Percentiles rank a stretch among this genome's conserved stretches.
Evolutionary conservation across 2,113 vertebrate genomes (phyloP).

Genomic region (Indri indri): DNA sequence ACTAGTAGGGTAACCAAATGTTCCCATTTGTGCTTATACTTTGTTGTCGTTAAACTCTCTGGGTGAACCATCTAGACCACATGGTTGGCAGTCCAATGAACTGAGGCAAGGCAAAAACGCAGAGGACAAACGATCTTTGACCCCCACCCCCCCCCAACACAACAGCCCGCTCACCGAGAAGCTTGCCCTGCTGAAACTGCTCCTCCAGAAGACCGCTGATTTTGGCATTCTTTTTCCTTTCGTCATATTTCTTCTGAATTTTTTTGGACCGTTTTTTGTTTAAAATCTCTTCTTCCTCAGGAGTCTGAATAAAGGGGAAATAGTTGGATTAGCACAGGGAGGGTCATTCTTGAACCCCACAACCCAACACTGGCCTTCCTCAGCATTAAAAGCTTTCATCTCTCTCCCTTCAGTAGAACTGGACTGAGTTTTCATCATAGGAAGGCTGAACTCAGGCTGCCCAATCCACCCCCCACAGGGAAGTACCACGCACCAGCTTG

Average conservation of each 20-base stretch:
- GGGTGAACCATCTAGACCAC: neutral
- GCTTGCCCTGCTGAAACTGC: conserved; percentile 97
- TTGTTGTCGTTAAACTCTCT: neutral
- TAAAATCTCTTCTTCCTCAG: conserved; percentile 97
- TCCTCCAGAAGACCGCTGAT: conserved; percentile 96
- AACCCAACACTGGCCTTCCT: conserved; percentile 83
- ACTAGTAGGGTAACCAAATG: neutral
- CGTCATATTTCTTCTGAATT: conserved; percentile 97
- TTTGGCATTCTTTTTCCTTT: conserved; percentile 95
- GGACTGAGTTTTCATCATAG: conserved; percentile 91
- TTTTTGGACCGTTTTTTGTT: conserved; percentile 99
- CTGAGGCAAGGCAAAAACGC: neutral
- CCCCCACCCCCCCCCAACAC: neutral
- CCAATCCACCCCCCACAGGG: rapidly evolving
- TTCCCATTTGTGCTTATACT: neutral
- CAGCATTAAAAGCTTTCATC: conserved; percentile 86
- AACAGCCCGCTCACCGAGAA: conserved; percentile 91
- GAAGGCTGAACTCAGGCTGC: conserved; percentile 81
- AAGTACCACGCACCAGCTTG: conserved; percentile 89
- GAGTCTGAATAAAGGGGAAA: conserved; percentile 85
- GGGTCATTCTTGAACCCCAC: neutral
- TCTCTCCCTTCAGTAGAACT: conserved; percentile 93
- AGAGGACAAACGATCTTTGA: rapidly evolving
- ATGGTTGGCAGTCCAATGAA: neutral
- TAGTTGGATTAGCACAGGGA: neutral